Conservation (phyloP, 2,888 invertebrate species). For the Caenorhabditis wallacei region DNA sequence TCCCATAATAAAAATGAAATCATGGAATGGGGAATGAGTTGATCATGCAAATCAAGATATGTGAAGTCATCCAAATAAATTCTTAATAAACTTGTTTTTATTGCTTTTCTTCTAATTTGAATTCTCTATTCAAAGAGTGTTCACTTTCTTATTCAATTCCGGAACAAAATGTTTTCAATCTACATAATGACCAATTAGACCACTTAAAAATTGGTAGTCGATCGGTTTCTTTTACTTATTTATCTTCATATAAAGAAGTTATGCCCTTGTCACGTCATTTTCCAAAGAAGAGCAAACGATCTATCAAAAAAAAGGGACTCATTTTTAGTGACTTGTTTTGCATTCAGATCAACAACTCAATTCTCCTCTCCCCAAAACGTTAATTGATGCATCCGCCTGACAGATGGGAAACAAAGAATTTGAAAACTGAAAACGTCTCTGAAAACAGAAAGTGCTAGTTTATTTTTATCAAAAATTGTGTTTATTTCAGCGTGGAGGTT, state of each 20-base stretch:
- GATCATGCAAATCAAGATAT: slow-evolving; percentile 37
- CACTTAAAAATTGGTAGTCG: slow-evolving; percentile 48
- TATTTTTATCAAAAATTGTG: slow-evolving; percentile 14
- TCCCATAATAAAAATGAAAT: slow-evolving; percentile 1
- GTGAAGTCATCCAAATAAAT: slow-evolving; percentile 22
- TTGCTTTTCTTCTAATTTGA: not conserved
- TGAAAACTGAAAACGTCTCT: slow-evolving; percentile 17
- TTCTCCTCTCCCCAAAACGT: slow-evolving; percentile 26
- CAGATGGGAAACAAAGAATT: not conserved
- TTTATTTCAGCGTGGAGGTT: slow-evolving; percentile 14
- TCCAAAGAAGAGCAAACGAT: slow-evolving; percentile 9
- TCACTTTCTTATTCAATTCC: slow-evolving; percentile 16
- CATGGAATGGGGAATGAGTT: slow-evolving; percentile 15
- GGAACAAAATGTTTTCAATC: slow-evolving; percentile 29
- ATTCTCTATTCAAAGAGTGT: slow-evolving; percentile 10
- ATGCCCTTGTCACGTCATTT: slow-evolving; percentile 35
- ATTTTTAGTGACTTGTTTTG: slow-evolving; percentile 50
- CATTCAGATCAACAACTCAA: slow-evolving; percentile 63
- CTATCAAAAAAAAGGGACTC: slow-evolving; percentile 9
- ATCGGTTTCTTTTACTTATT: not conserved
- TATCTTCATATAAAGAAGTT: slow-evolving; percentile 14
- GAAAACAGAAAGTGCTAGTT: slow-evolving; percentile 32
- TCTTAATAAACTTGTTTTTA: slow-evolving; percentile 7
- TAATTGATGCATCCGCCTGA: slow-evolving; percentile 29
- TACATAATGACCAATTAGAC: slow-evolving; percentile 38